Evolutionary conservation across 2,888 invertebrate genomes (phyloP).

Genomic region (Heliconius sara): DNA sequence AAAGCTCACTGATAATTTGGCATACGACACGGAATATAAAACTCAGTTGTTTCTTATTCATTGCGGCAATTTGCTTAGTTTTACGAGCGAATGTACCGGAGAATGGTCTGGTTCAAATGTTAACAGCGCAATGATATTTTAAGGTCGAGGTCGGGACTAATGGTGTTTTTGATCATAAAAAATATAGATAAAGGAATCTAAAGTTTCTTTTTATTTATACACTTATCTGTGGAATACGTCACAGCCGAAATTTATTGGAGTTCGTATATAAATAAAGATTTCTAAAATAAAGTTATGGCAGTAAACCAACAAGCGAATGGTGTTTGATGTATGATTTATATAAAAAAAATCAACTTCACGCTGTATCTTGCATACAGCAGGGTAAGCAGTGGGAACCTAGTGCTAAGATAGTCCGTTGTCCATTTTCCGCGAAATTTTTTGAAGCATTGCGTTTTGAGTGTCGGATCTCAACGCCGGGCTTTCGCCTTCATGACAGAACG

Average conservation of each 20-base stretch:
- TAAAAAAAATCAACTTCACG: background rate
- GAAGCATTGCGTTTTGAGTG: background rate
- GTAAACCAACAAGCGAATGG: background rate
- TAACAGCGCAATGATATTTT: conserved; percentile 46
- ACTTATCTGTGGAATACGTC: conserved; percentile 30
- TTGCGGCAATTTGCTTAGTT: conserved; percentile 40
- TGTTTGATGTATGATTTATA: background rate
- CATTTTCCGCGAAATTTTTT: background rate
- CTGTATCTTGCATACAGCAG: background rate
- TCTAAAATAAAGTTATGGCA: conserved; percentile 6
- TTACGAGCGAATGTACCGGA: conserved; percentile 44
- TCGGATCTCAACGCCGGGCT: background rate
- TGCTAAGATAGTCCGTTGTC: background rate
- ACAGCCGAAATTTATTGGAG: conserved; percentile 25
- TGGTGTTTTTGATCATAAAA: conserved; percentile 39
- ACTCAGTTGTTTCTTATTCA: conserved; percentile 22
- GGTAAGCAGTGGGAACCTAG: background rate
- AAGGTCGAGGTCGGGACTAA: conserved; percentile 47
- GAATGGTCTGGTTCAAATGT: conserved; percentile 44
- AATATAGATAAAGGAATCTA: conserved; percentile 16
- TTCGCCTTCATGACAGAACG: too few species aligned
- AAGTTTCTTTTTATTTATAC: conserved; percentile 25
- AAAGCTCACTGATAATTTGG: background rate
- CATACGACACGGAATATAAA: conserved; percentile 10
- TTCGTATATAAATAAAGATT: conserved; percentile 14